Percentiles rank a stretch among this genome's conserved stretches.
Evolutionary conservation across 1,140 invertebrate species (phyloP).

Genomic region (Trichogramma pretiosum): DNA sequence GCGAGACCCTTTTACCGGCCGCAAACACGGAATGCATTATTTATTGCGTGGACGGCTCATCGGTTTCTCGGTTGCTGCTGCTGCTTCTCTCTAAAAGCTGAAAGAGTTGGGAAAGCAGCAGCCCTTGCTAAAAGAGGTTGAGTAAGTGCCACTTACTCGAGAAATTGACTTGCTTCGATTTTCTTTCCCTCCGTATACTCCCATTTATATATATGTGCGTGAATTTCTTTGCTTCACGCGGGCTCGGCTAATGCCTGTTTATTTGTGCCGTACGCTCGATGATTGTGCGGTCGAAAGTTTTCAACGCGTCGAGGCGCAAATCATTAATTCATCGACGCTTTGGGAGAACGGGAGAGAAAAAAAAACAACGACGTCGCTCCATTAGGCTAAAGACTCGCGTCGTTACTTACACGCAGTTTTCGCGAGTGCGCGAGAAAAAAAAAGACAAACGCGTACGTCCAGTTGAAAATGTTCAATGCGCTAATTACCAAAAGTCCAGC

Average conservation of each 20-base stretch:
- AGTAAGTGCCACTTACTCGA: slow-evolving; percentile 25
- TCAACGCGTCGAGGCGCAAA: too few relatives aligned
- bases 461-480: slow-evolving; percentile 26
- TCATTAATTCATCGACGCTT: too few relatives aligned
- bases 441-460: slow-evolving; percentile 12
- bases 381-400: slow-evolving; percentile 7
- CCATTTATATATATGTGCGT: too few relatives aligned
- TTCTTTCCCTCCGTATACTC: slow-evolving; percentile 18
- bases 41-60: slow-evolving; percentile 30
- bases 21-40: slow-evolving; percentile 40
- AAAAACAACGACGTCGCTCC: slow-evolving; percentile 10
- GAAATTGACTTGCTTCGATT: slow-evolving; percentile 16
- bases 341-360: slow-evolving; percentile 16
- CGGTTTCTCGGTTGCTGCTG: slow-evolving; percentile 34
- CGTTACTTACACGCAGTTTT: too few relatives aligned
- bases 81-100: slow-evolving; percentile 32
- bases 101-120: slow-evolving; percentile 23
- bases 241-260: too few relatives aligned
- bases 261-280: too few relatives aligned
- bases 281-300: too few relatives aligned
- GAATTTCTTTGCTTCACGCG: too few relatives aligned
- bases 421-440: too few relatives aligned
- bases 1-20: slow-evolving; percentile 30
- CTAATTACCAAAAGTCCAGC: slow-evolving; percentile 31
- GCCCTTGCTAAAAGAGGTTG: slow-evolving; percentile 21